Base-by-base conservation (phyloP, 2,113 vertebrate genomes). In the Rhegmatorhina hoffmannsi region DNA sequence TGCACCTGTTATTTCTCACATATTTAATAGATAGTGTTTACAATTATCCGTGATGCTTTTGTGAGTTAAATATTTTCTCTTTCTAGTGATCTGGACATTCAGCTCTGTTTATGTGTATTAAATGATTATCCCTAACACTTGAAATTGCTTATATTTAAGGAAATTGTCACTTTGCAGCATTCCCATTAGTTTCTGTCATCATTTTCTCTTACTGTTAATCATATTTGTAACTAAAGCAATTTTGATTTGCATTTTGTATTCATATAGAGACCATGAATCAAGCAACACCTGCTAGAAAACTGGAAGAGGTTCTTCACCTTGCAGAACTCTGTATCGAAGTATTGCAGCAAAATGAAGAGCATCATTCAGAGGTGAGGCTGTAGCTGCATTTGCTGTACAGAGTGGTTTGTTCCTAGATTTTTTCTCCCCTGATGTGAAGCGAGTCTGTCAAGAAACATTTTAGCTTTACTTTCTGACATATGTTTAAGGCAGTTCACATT, bases 341-440 rank as follows among this genome's bases (percentile, higher is more conserved):
- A 62, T 97, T 99, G 68, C 99, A 99, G 97, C 99, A 99, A 97
- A 99, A 99, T 46, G 99, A 99, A 38, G 99, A 99, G 62, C 99
- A 99, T 97, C 99, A 99, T 87, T 98, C 99, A 19, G 99, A 99
- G 99, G 99, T 99, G 97, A 96, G 95, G 70, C 83, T 3, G 8
- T 77, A 84, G 88, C 84, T 53, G 31, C 68, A 89, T 94, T 94
- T 81, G n/a, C 78, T 82, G 34, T 68, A 83, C n/a, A 62, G 49
- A 73, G 75, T 80, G 47, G 49, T 62, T 77, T 47, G 12, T 73
- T 94, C 63, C 46, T 40, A 55, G 64, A 26, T 94, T 84, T 84
- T 89, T 58, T 72, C 26, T 91, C 47, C 69, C 40, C 18, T 66
- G 78, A 90, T 85, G 72, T 0, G 38, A 92, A 95, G 64, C 81